A percentile compares a stretch with the other conserved stretches of the same genome.
These are phyloP conservation scores for Haplochromis burtoni DNA, from an alignment of 2,113 vertebrate genomes.

Conservation along the genomic window DNA sequence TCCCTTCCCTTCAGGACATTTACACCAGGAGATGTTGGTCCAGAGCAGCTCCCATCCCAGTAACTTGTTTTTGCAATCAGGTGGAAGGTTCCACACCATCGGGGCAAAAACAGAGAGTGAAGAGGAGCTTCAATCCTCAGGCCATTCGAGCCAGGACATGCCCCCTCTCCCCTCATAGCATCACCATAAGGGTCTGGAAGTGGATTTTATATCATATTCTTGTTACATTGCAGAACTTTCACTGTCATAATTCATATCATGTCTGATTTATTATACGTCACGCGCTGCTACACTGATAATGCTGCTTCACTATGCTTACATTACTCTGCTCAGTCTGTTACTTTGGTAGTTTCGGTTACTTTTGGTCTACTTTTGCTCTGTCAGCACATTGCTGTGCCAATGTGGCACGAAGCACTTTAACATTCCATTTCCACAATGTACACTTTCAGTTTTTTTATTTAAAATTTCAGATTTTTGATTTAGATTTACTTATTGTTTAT, in stretches of 20 bases:
- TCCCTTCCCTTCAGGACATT: background rate
- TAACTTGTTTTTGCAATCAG: fast-evolving
- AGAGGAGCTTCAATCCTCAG: background rate
- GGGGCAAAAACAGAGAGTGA: fast-evolving
- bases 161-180: background rate
- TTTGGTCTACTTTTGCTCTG: background rate
- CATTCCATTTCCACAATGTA: background rate
- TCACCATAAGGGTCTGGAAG: background rate
- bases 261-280: background rate
- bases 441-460: background rate
- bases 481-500: background rate
- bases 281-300: fast-evolving
- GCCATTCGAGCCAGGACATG: background rate
- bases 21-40: background rate
- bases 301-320: background rate
- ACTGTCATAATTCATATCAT: background rate
- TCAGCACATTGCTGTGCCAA: background rate
- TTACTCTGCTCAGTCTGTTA: background rate
- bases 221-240: background rate
- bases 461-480: fast-evolving
- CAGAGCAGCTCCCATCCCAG: background rate
- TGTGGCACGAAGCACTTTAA: background rate
- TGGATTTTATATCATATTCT: background rate
- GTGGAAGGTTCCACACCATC: background rate
- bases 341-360: background rate